phyloP scores from a whole-genome alignment of 2,888 invertebrate species.

The Barypeithes pellucidus region DNA sequence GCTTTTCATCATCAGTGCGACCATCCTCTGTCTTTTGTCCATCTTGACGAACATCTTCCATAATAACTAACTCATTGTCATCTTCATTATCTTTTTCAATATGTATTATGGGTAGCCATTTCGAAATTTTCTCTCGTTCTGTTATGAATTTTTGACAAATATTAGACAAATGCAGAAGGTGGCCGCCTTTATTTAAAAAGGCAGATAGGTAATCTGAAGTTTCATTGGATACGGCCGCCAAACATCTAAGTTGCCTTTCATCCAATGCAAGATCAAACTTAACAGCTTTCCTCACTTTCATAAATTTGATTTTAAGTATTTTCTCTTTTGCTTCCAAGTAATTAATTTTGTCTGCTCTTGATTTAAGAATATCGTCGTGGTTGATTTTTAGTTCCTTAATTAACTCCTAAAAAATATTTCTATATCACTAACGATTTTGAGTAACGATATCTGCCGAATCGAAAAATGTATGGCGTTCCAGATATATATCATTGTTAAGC shows the following conservation, averaged over 20 bases:
- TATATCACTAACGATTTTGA: not conserved
- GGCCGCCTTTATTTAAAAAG: constrained; percentile 71
- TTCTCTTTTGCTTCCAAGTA: constrained; percentile 57
- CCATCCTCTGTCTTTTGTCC: not conserved
- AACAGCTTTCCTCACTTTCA: constrained; percentile 59
- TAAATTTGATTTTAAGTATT: constrained; percentile 56
- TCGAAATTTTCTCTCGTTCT: constrained; percentile 69
- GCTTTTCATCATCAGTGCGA: constrained; percentile 49
- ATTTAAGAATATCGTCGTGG: constrained; percentile 53
- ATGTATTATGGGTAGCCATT: constrained; percentile 55
- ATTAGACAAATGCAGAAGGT: constrained; percentile 72
- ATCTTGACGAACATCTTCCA: not conserved
- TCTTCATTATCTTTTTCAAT: not conserved
- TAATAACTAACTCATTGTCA: not conserved
- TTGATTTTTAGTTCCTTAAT: constrained; percentile 60
- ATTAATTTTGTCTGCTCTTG: constrained; percentile 58
- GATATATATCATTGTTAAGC: no score
- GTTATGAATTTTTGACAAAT: constrained; percentile 76
- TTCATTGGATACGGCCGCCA: constrained; percentile 68
- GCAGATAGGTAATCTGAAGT: constrained; percentile 69
- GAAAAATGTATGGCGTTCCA: no score
- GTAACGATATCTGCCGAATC: no score
- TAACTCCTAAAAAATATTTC: constrained; percentile 54
- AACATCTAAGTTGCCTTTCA: constrained; percentile 58
- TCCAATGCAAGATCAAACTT: constrained; percentile 61